Evolutionary conservation across 2,888 invertebrate species (phyloP), one percentile per base, ranked within the genome.

Genomic region (Drosophila paracracens): DNA sequence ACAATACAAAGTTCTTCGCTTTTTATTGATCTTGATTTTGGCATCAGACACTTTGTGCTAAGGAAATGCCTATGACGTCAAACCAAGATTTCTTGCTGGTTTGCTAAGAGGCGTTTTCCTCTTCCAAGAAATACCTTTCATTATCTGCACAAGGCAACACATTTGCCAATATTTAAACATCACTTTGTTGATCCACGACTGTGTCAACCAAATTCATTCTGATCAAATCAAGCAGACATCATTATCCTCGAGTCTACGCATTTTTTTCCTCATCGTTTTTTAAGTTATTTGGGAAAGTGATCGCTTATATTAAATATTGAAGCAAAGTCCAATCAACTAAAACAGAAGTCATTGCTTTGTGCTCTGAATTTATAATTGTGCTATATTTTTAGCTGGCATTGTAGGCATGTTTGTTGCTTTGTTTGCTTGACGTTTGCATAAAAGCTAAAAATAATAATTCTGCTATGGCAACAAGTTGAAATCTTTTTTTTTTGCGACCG

Each of bases 401-500:
- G 46, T 25, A 46, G 25, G 16, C 46, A 16, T 46, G 21, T 66
- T 18, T 57, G 5, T 2, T 36, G 35, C 7, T 21, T 21, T 21
- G 21, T 16, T 46, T 16, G 16, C 21, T 25, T 46, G 16, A 25
- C 2, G 46, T 25, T 46, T 46, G 25, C 43, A 1, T 21, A 43
- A 43, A 21, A 21, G 2, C 6, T n/a, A 43, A 43, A 43, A n/a
- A 21, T 21, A 16, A 7, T 43, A 46, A 25, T 46, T 46, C 8
- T 21, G 7, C 21, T 46, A 46, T 25, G 21, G 46, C 21, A 46
- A 16, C 46, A 25, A 46, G 16, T 1, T 31, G 31, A 33, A 52
- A 52, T 27, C 5, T 8, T 63, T 33, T 68, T 10, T 43, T 10
- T 65, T 43, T 21, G 54, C 52, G 36, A 38, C 0, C 40, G 40